A percentile compares a stretch with the other conserved stretches of the same genome.
These are phyloP conservation scores for Hippocampus mohnikei DNA, from an alignment of 2,113 vertebrate species.

Conservation along the genomic window DNA sequence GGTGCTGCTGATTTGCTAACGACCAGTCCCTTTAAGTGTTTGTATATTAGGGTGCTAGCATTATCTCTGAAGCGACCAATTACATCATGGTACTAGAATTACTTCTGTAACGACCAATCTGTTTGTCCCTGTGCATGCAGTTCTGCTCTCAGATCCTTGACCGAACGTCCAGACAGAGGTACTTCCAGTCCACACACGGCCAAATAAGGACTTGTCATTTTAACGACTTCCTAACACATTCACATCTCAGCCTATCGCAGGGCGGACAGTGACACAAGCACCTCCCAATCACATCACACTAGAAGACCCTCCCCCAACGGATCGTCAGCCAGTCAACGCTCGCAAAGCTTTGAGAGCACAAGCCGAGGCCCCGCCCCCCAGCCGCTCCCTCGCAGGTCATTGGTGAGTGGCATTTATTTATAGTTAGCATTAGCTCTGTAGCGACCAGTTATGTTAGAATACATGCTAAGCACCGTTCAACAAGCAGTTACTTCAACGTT, in stretches of 20 bases:
- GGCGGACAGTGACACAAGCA: slow-evolving; percentile 48
- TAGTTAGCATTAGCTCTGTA: too few species aligned
- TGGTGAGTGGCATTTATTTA: slow-evolving; percentile 37
- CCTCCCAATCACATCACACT: slow-evolving; percentile 25
- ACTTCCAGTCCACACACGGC: slow-evolving; percentile 16
- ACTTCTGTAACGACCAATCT: background rate
- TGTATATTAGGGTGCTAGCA: too few species aligned
- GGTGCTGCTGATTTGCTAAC: too few species aligned
- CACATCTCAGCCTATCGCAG: slow-evolving; percentile 43
- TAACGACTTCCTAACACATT: too few species aligned
- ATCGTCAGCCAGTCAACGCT: slow-evolving; percentile 42
- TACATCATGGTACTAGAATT: too few species aligned
- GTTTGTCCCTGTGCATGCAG: slow-evolving; percentile 25
- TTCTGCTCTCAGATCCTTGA: slow-evolving; percentile 44
- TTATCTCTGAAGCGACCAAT: too few species aligned
- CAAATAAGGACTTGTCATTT: background rate
- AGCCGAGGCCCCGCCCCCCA: slow-evolving; percentile 47
- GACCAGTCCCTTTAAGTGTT: too few species aligned
- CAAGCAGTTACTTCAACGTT: too few species aligned
- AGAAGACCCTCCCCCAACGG: slow-evolving; percentile 34
- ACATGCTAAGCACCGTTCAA: too few species aligned
- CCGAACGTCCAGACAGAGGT: slow-evolving; percentile 49
- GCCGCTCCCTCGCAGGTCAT: slow-evolving; percentile 57
- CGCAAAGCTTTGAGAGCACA: slow-evolving; percentile 55
- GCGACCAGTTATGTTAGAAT: too few species aligned